A percentile compares a stretch with the other conserved stretches of the same genome.
These are phyloP conservation scores for Lucifuga dentata DNA, from an alignment of 2,113 vertebrate genomes.

Conservation along the genomic window DNA sequence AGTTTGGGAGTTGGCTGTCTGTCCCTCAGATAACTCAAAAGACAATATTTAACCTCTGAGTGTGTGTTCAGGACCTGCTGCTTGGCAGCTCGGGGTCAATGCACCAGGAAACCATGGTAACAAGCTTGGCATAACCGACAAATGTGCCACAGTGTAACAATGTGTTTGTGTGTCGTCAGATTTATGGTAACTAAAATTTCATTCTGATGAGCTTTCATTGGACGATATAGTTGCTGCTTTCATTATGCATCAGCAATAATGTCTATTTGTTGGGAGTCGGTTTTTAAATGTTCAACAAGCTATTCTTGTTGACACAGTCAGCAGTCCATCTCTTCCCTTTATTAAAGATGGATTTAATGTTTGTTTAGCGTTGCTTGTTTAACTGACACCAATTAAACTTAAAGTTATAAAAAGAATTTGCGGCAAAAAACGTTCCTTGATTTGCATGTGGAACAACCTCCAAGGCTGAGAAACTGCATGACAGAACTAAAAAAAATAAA, in stretches of 20 bases:
- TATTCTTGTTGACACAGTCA: conserved; percentile 22
- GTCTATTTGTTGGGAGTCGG: neutral
- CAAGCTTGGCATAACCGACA: neutral
- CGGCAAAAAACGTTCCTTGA: no score
- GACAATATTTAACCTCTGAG: conserved; percentile 69
- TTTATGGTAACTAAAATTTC: neutral
- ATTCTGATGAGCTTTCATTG: neutral
- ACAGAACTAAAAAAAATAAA: no score
- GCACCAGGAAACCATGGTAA: conserved; percentile 12
- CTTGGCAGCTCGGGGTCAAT: conserved; percentile 26
- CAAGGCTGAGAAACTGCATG: no score
- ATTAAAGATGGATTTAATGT: conserved; percentile 19
- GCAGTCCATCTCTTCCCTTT: conserved; percentile 28
- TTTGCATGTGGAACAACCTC: no score
- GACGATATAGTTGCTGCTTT: no score
- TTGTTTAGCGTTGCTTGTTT: conserved; percentile 20
- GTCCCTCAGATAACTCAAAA: conserved; percentile 44
- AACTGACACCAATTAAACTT: neutral
- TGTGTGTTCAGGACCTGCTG: conserved; percentile 37
- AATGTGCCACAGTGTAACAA: neutral
- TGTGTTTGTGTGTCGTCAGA: neutral
- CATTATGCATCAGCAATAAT: no score
- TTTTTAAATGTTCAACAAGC: neutral
- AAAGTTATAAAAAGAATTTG: no score
- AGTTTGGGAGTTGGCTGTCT: conserved; percentile 35